A percentile compares a stretch with the other conserved stretches of the same genome.
Conservation (phyloP, 2,888 invertebrate species). For the Hipparchia semele region DNA sequence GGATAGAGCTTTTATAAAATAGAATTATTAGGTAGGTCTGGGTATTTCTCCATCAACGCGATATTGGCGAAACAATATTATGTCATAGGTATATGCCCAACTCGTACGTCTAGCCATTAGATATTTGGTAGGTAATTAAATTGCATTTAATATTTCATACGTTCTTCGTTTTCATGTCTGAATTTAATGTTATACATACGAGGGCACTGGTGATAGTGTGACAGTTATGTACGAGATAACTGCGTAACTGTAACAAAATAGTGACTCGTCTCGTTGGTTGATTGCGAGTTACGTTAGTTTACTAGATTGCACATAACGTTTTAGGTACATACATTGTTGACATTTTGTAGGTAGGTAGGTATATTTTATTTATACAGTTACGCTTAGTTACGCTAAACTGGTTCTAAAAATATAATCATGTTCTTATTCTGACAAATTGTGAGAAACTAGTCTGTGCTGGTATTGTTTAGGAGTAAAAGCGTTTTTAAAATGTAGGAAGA, state of each 20-base stretch:
- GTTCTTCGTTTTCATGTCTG: not conserved
- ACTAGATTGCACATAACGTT: slow-evolving; percentile 30
- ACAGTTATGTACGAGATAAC: slow-evolving; percentile 67
- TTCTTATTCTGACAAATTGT: no score
- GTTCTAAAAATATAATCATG: no score
- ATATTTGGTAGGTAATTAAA: no score
- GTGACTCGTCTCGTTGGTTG: slow-evolving; percentile 65
- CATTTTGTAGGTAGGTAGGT: not conserved
- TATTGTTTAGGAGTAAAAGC: no score
- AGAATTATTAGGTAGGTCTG: no score
- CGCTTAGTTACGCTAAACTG: not conserved
- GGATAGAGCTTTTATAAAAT: no score
- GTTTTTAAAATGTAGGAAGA: no score
- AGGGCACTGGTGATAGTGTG: slow-evolving; percentile 33
- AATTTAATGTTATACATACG: not conserved
- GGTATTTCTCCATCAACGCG: no score
- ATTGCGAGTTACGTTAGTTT: slow-evolving; percentile 48
- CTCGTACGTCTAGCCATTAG: no score
- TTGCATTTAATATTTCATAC: not conserved
- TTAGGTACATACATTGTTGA: not conserved
- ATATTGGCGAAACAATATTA: no score
- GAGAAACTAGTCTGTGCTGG: no score
- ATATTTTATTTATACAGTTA: not conserved
- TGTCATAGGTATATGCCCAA: no score
- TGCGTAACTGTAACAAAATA: slow-evolving; percentile 70